Conservation (phyloP, 2,113 vertebrate genomes). For the Micronycteris hirsuta region DNA sequence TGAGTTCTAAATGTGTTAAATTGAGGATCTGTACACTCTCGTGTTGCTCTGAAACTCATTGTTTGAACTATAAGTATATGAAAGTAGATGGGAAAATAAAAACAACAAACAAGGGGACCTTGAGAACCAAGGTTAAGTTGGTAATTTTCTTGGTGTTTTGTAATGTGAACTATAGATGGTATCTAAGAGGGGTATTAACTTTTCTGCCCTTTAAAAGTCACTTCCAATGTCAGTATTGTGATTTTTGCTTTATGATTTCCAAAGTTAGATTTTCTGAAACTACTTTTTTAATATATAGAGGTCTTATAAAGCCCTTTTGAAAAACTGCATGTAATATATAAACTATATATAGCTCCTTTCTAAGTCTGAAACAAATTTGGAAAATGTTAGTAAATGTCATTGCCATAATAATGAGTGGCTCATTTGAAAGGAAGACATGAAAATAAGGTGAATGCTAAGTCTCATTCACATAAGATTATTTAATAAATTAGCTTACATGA, state of each 20-base stretch:
- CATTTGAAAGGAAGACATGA: not conserved
- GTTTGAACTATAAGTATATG: constrained; percentile 48
- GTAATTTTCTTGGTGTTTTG: constrained; percentile 51
- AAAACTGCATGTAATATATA: not conserved
- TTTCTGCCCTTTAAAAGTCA: constrained; percentile 51
- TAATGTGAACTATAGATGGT: constrained; percentile 45
- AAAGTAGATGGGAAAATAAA: constrained; percentile 47
- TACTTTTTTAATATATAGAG: not conserved
- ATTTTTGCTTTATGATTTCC: constrained; percentile 1
- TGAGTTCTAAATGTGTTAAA: constrained; percentile 68
- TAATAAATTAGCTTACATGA: not conserved
- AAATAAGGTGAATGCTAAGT: not conserved
- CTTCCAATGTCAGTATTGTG: constrained; percentile 41
- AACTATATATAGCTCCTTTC: not conserved
- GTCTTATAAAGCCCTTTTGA: not conserved
- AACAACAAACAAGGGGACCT: constrained; percentile 56
- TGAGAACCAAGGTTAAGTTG: constrained; percentile 57
- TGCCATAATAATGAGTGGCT: not conserved
- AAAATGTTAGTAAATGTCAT: not conserved
- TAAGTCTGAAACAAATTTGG: not conserved
- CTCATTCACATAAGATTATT: not conserved
- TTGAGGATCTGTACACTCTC: constrained; percentile 41
- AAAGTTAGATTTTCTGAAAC: not conserved
- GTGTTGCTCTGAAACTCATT: constrained; percentile 45
- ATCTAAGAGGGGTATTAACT: constrained; percentile 43